Base-by-base conservation (phyloP, 1,140 invertebrate species). In the Laupala kohalensis region DNA sequence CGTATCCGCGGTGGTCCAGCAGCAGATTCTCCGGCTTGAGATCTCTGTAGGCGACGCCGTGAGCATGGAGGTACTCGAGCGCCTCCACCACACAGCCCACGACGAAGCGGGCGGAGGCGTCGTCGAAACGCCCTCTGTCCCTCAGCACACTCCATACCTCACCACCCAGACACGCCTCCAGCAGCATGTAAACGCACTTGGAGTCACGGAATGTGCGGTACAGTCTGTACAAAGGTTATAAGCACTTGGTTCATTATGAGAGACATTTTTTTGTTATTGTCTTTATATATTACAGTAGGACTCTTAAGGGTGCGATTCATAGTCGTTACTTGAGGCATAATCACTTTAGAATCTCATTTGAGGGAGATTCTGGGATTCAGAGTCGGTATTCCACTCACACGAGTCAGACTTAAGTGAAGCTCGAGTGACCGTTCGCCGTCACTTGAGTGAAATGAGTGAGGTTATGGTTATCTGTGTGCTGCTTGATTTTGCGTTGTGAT, bases 81-180 rank as follows among this genome's bases (percentile, higher is more conserved):
- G 90, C 92, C 78, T 92, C 89, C 5, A 92, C 79, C 0, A 92
- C 88, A 78, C 91, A 92, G 1, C 85, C 90, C 6, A 87, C 86
- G 67, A 90, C 87, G 77, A 94, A 94, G 77, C 88, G 82, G 0
- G 89, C 86, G 0, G 88, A 87, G n/a, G 82, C 80, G 74, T 93
- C 90, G 73, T 92, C 88, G 77, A 93, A 92, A 75, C 83, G 84
- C 15, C 89, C 88, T 62, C 84, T 83, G 77, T 88, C 86, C n/a
- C 86, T 77, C 9, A 96, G 81, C 72, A 92, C 88, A 3, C 92
- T 94, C 89, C 93, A 94, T 15, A 96, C 83, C 81, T 95, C 92
- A 25, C 94, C 93, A 6, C 93, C 93, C 67, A 95, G 81, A 78
- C 92, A 94, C 0, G 87, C 89, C 79, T 96, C 93, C 77, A 95